phyloP scores from a whole-genome alignment of 1,140 invertebrate genomes.

The Pomacea maculata region DNA sequence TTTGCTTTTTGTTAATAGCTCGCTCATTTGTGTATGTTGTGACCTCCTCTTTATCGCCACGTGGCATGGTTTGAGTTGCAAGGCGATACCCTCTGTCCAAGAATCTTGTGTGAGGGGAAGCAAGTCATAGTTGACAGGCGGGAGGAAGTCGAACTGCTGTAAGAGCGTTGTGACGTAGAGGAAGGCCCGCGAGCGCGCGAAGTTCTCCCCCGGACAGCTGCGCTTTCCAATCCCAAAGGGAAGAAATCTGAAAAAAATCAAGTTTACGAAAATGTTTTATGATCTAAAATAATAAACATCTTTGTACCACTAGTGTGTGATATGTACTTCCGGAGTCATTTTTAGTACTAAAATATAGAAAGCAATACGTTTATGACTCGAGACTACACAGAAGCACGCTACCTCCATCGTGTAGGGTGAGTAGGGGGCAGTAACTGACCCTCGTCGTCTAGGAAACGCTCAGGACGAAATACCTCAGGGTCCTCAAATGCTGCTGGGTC shows the following conservation, averaged over 20 bases:
- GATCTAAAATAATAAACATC: too few species aligned
- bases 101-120: not conserved
- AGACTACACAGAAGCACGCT: too few species aligned
- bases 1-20: too few species aligned
- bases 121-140: constrained; percentile 15
- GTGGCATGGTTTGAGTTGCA: constrained; percentile 9
- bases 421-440: constrained; percentile 19
- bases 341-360: too few species aligned
- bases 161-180: constrained; percentile 43
- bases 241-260: constrained; percentile 26
- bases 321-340: too few species aligned
- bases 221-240: constrained; percentile 43
- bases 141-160: constrained; percentile 44
- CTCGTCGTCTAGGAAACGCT: constrained; percentile 63
- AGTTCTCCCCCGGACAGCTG: constrained; percentile 46
- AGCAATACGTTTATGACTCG: too few species aligned
- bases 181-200: constrained; percentile 45
- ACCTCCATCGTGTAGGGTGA: constrained; percentile 22
- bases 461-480: constrained; percentile 77
- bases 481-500: constrained; percentile 75
- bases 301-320: too few species aligned
- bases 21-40: too few species aligned
- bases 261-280: not conserved
- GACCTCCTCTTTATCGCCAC: too few species aligned
- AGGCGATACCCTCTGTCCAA: not conserved